These are phyloP conservation scores for Siniperca chuatsi DNA, from an alignment of 2,113 vertebrate species.

Conservation along the genomic window DNA sequence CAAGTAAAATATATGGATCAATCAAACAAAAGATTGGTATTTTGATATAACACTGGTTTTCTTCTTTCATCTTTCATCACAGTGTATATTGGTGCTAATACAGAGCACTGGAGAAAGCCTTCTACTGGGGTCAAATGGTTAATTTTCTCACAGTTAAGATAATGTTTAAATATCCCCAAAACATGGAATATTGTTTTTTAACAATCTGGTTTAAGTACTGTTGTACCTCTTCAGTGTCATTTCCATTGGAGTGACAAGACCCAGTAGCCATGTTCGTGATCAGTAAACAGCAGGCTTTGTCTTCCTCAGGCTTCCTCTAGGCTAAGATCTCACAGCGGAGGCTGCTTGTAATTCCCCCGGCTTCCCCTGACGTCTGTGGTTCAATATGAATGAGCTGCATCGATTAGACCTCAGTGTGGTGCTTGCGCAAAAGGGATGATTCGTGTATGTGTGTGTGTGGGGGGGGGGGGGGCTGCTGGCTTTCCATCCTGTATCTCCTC, in stretches of 20 bases:
- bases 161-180: background rate
- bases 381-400: slow-evolving; percentile 83
- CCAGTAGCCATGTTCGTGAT: slow-evolving; percentile 29
- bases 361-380: slow-evolving; percentile 75
- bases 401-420: slow-evolving; percentile 75
- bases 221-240: slow-evolving; percentile 25
- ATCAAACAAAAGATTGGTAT: background rate
- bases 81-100: background rate
- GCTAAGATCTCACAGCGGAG: slow-evolving; percentile 71
- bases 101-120: background rate
- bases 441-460: slow-evolving; percentile 35
- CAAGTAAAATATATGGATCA: background rate
- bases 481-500: slow-evolving; percentile 52
- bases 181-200: background rate
- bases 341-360: slow-evolving; percentile 79
- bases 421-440: slow-evolving; percentile 49
- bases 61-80: background rate
- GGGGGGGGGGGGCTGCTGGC: slow-evolving; percentile 45
- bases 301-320: slow-evolving; percentile 62
- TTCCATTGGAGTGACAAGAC: slow-evolving; percentile 16
- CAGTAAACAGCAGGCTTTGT: slow-evolving; percentile 53
- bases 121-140: background rate
- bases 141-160: background rate
- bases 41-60: background rate
- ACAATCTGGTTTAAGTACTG: background rate